Evolutionary conservation across 2,888 invertebrate species (phyloP).

Genomic region (Thalpophila matura): DNA sequence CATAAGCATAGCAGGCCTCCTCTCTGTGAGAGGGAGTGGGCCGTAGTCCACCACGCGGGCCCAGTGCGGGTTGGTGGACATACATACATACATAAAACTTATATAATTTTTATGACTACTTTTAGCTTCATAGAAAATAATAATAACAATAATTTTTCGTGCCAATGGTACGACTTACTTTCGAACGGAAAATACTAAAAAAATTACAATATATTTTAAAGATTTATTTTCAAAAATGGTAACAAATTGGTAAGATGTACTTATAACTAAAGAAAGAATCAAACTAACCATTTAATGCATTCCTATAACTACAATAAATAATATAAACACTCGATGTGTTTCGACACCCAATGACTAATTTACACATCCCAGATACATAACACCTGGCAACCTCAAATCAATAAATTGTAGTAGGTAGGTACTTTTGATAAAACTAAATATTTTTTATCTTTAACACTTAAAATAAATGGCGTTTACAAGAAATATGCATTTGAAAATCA

Average conservation of each 20-base stretch:
- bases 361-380: conserved; percentile 33
- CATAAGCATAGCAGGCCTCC: no score
- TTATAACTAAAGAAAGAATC: conserved; percentile 63
- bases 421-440: conserved; percentile 43
- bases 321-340: conserved; percentile 75
- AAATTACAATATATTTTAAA: conserved; percentile 8
- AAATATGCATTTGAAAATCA: conserved; percentile 33
- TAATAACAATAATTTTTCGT: no score
- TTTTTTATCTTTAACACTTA: conserved; percentile 56
- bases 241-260: conserved; percentile 72
- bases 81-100: no score
- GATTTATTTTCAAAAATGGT: conserved; percentile 73
- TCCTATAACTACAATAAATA: conserved; percentile 82
- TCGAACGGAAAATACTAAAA: not conserved
- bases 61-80: no score
- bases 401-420: conserved; percentile 42
- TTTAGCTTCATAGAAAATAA: no score
- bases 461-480: conserved; percentile 60
- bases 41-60: no score
- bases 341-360: conserved; percentile 64
- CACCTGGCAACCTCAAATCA: conserved; percentile 58
- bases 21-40: no score
- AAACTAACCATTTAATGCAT: conserved; percentile 57
- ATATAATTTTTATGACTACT: no score
- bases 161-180: no score